Evolutionary conservation across 2,797 vertebrate species (phyloP).

Genomic region (Agapornis canus): DNA sequence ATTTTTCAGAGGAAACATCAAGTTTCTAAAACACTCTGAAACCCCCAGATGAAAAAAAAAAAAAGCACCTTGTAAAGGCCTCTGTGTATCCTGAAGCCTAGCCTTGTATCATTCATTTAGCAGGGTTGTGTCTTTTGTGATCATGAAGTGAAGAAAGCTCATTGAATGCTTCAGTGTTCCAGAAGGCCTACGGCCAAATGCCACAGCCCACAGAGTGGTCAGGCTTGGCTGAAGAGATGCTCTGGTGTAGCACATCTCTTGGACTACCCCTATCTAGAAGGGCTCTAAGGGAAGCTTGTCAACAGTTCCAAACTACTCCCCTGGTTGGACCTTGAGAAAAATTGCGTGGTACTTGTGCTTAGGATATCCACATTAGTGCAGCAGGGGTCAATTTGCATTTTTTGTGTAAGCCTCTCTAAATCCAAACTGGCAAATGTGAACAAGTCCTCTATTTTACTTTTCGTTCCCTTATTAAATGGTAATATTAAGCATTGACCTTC

Average conservation of each 20-base stretch:
- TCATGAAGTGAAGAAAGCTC: background rate
- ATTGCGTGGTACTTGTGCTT: background rate
- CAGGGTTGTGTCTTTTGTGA: background rate
- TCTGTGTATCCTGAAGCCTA: background rate
- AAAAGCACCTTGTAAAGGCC: background rate
- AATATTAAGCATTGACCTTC: background rate
- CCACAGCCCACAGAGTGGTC: background rate
- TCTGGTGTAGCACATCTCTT: background rate
- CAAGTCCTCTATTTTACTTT: background rate
- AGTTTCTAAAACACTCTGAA: background rate
- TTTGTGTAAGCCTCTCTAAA: background rate
- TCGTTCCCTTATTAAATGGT: background rate
- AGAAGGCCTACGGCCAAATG: background rate
- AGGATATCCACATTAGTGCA: background rate
- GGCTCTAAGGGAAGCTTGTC: background rate
- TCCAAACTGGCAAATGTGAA: background rate
- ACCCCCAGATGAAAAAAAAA: background rate
- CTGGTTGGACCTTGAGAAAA: background rate
- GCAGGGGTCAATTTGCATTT: fast-evolving
- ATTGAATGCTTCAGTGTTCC: background rate
- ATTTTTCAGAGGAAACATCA: background rate
- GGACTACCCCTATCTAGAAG: background rate
- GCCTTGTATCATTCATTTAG: background rate
- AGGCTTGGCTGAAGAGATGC: background rate
- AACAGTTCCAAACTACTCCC: background rate